phyloP scores from a whole-genome alignment of 2,113 vertebrate species.

The Cairina moschata region DNA sequence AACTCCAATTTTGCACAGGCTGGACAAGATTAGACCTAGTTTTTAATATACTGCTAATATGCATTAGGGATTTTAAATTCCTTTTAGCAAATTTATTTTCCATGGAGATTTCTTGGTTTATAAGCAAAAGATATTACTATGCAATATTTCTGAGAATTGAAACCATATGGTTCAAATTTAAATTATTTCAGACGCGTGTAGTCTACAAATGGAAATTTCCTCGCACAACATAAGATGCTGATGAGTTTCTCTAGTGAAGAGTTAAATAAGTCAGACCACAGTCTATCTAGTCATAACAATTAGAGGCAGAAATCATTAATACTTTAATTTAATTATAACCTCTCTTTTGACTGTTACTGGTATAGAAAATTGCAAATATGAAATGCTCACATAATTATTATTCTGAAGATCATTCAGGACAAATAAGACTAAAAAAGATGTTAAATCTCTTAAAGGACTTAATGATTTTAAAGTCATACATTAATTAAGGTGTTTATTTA shows the following conservation, averaged over 20 bases:
- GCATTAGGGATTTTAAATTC: not conserved
- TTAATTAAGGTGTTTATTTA: slow-evolving; percentile 66
- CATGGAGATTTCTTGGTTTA: not conserved
- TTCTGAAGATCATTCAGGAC: slow-evolving; percentile 52
- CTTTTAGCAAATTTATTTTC: not conserved
- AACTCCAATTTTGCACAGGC: not conserved
- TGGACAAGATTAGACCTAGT: not conserved
- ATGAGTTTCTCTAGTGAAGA: slow-evolving; percentile 19
- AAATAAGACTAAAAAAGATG: slow-evolving; percentile 46
- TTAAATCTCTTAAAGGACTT: slow-evolving; percentile 54
- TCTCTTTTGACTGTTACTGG: slow-evolving; percentile 21
- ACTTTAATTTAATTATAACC: slow-evolving; percentile 60
- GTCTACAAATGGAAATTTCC: not conserved
- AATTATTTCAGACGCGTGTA: not conserved
- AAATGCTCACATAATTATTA: not conserved
- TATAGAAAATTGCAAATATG: slow-evolving; percentile 15
- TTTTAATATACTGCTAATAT: not conserved
- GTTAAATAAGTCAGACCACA: slow-evolving; percentile 9
- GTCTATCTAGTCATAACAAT: slow-evolving; percentile 39
- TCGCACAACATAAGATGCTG: not conserved
- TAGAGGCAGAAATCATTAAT: slow-evolving; percentile 58
- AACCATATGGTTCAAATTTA: not conserved
- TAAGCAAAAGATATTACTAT: not conserved
- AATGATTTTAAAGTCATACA: slow-evolving; percentile 60
- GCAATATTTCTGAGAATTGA: not conserved